phyloP scores from a whole-genome alignment of 2,888 invertebrate species.

The Lepidocyrtoides sp. region DNA sequence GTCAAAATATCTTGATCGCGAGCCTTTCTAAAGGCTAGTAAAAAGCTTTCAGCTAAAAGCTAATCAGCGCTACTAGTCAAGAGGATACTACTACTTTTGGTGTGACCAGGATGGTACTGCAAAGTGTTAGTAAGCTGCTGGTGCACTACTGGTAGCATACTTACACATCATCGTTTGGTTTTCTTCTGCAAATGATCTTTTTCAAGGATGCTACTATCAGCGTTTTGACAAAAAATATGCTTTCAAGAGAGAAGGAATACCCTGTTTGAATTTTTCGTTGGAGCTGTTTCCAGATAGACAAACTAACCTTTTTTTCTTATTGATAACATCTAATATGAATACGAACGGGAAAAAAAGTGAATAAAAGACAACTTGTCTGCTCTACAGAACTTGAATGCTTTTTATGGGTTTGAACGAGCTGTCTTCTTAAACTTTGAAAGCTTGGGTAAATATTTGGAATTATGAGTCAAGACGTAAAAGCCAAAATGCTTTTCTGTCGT shows the following conservation, averaged over 20 bases:
- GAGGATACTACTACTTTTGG: constrained; percentile 26
- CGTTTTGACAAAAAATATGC: background rate
- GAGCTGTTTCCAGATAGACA: constrained; percentile 15
- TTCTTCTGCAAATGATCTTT: too few relatives aligned
- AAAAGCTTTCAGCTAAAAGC: too few relatives aligned
- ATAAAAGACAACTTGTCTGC: background rate
- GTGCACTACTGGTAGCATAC: too few relatives aligned
- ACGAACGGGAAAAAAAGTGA: background rate
- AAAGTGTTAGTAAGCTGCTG: too few relatives aligned
- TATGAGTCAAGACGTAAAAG: constrained; percentile 52
- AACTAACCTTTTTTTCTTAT: constrained; percentile 34
- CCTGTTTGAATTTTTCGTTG: constrained; percentile 24
- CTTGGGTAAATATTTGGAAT: constrained; percentile 74
- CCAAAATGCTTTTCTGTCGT: background rate
- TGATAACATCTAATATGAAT: constrained; percentile 58
- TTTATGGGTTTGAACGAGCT: constrained; percentile 61
- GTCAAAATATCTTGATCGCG: constrained; percentile 53
- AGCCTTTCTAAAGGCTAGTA: background rate
- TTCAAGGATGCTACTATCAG: background rate
- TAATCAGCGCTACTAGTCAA: constrained; percentile 12
- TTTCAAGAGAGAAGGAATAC: constrained; percentile 11
- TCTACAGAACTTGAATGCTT: background rate
- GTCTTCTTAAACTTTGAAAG: constrained; percentile 59
- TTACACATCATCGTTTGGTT: too few relatives aligned
- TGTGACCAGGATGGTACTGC: constrained; percentile 20